Percentiles rank a stretch among this genome's conserved stretches.
Evolutionary conservation across 2,888 invertebrate genomes (phyloP).

Genomic region (Sabatieria punctata): DNA sequence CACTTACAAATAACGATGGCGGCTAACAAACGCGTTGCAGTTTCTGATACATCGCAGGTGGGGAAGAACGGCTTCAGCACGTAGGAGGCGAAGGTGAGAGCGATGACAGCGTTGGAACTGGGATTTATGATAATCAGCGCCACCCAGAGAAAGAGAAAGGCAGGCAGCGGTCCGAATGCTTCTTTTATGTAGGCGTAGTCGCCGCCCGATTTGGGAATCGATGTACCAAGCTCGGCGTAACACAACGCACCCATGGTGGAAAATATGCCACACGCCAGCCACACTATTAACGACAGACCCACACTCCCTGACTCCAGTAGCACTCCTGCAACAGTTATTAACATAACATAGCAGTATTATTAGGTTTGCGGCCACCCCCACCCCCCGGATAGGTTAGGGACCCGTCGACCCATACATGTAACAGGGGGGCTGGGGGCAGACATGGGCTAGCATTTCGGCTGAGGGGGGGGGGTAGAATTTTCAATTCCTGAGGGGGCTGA

Average conservation of each 20-base stretch:
- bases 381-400: too few species aligned
- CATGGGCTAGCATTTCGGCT: too few species aligned
- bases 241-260: conserved; percentile 84
- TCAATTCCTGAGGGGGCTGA: too few species aligned
- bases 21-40: conserved; percentile 63
- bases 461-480: too few species aligned
- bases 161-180: conserved; percentile 67
- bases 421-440: too few species aligned
- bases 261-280: conserved; percentile 69
- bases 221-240: conserved; percentile 67
- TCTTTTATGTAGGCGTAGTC: conserved; percentile 86
- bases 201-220: conserved; percentile 86
- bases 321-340: conserved; percentile 71
- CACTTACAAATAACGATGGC: conserved; percentile 40
- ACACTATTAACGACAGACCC: too few species aligned
- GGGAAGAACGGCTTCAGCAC: conserved; percentile 59
- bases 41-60: conserved; percentile 56
- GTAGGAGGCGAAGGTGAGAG: conserved; percentile 79
- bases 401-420: too few species aligned
- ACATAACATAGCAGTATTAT: too few species aligned
- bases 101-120: conserved; percentile 75
- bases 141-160: conserved; percentile 76
- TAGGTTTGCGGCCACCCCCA: too few species aligned
- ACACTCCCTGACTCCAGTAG: conserved; percentile 65
- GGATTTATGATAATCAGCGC: conserved; percentile 77